phyloP scores from a whole-genome alignment of 2,113 vertebrate species.

The Ornithorhynchus anatinus region DNA sequence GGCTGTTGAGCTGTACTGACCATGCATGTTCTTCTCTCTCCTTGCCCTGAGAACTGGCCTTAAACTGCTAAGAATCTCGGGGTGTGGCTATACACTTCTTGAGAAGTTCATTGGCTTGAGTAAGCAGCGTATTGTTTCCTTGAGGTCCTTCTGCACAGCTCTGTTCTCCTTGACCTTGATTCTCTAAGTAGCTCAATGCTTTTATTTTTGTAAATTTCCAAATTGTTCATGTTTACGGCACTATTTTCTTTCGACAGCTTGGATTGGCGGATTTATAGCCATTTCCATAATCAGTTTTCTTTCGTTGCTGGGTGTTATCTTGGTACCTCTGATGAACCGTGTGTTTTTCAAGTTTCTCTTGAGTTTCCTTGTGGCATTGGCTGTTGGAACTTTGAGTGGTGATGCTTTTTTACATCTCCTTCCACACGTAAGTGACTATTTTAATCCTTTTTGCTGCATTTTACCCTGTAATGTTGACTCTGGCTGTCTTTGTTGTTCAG shows the following conservation, averaged over 20 bases:
- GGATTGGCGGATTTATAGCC: constrained; percentile 92
- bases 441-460: neutral
- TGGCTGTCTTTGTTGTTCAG: neutral
- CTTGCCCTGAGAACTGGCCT: too few species aligned
- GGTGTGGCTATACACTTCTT: too few species aligned
- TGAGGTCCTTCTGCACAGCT: neutral
- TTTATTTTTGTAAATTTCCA: neutral
- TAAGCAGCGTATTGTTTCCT: neutral
- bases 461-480: neutral
- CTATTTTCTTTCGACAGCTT: constrained; percentile 75
- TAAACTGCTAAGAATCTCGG: too few species aligned
- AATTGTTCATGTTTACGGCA: neutral
- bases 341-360: constrained; percentile 97
- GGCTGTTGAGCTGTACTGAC: too few species aligned
- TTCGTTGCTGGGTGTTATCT: constrained; percentile 87
- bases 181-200: neutral
- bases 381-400: constrained; percentile 94
- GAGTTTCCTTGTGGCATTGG: constrained; percentile 95
- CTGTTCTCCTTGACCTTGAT: neutral
- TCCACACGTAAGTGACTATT: constrained; percentile 90
- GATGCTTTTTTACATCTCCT: constrained; percentile 96
- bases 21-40: too few species aligned
- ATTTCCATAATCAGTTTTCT: constrained; percentile 95
- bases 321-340: constrained; percentile 93
- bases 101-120: neutral